A percentile compares a stretch with the other conserved stretches of the same genome.
These are phyloP conservation scores for Cottoperca gobio DNA, from an alignment of 2,797 vertebrate genomes.

Conservation along the genomic window DNA sequence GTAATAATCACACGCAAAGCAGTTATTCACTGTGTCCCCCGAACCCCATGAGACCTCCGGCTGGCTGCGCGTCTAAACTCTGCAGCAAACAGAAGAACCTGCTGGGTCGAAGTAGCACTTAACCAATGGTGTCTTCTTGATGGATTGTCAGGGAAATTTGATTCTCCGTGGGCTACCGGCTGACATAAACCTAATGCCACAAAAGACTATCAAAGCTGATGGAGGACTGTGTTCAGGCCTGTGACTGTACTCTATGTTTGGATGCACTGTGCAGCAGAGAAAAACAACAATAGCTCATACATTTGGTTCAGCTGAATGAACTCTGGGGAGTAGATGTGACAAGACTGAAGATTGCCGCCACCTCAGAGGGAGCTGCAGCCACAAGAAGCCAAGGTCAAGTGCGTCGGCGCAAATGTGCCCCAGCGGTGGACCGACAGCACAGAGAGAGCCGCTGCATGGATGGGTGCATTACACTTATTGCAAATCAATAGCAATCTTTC, in stretches of 20 bases:
- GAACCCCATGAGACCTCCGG: slow-evolving; percentile 29
- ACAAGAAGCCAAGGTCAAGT: slow-evolving; percentile 73
- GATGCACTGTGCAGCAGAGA: slow-evolving; percentile 8
- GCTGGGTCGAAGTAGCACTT: slow-evolving; percentile 47
- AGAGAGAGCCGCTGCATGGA: slow-evolving; percentile 61
- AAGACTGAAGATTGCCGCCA: slow-evolving; percentile 53
- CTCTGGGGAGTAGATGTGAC: slow-evolving; percentile 61
- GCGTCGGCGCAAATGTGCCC: slow-evolving; percentile 61
- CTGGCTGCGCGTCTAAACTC: slow-evolving; percentile 52
- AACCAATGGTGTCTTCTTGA: slow-evolving; percentile 56
- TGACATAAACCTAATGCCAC: slow-evolving; percentile 51
- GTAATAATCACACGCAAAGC: slow-evolving; percentile 68
- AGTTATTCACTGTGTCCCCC: slow-evolving; percentile 41
- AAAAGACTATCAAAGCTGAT: slow-evolving; percentile 34
- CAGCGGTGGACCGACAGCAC: slow-evolving; percentile 67
- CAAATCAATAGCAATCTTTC: slow-evolving; percentile 86
- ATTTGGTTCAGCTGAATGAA: slow-evolving; percentile 48
- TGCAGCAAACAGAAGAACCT: slow-evolving; percentile 57
- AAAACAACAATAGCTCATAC: slow-evolving; percentile 46
- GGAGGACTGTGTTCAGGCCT: slow-evolving; percentile 15
- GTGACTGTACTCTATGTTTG: slow-evolving; percentile 18
- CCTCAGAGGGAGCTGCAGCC: slow-evolving; percentile 47
- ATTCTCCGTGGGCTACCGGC: slow-evolving; percentile 49
- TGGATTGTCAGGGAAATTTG: slow-evolving; percentile 56
- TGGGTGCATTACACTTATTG: slow-evolving; percentile 75